Conservation (phyloP, 1,140 invertebrate genomes). For the Drosophila ficusphila region DNA sequence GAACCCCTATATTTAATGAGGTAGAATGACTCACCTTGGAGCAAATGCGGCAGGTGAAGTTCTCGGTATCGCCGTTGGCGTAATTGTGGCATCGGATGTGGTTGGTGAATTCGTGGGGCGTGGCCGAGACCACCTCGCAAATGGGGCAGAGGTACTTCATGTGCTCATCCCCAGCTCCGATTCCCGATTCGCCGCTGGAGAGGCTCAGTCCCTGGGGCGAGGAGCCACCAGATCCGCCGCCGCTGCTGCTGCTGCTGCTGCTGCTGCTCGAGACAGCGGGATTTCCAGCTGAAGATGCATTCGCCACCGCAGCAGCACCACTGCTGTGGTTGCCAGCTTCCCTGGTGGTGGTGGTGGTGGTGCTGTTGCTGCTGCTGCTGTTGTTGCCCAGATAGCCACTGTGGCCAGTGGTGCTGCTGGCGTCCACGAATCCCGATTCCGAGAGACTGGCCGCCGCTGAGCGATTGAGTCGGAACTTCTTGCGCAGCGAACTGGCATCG, state of each 20-base stretch:
- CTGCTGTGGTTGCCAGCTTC: too few relatives aligned
- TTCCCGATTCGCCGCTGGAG: constrained; percentile 76
- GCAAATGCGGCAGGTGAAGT: constrained; percentile 86
- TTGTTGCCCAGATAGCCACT: constrained; percentile 57
- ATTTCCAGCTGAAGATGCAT: not conserved
- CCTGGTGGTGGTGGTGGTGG: not conserved
- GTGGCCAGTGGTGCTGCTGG: constrained; percentile 45
- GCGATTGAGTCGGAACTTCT: constrained; percentile 79
- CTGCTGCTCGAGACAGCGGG: constrained; percentile 14
- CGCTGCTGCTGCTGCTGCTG: constrained; percentile 16
- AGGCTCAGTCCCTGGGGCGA: constrained; percentile 64
- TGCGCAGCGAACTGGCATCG: constrained; percentile 77
- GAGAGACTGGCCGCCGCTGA: constrained; percentile 45
- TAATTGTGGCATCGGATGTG: constrained; percentile 89
- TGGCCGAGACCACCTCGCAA: constrained; percentile 86
- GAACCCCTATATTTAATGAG: too few relatives aligned
- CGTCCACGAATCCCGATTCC: constrained; percentile 79
- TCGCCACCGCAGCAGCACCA: not conserved
- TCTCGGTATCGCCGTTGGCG: constrained; percentile 84
- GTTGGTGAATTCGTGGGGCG: constrained; percentile 88
- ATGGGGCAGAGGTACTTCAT: constrained; percentile 87
- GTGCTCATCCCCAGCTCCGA: constrained; percentile 78
- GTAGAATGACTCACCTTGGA: constrained; percentile 83
- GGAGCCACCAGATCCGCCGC: constrained; percentile 61
- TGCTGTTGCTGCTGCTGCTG: constrained; percentile 8